Conservation (phyloP, 2,888 invertebrate species). For the Catotricha subobsoleta region DNA sequence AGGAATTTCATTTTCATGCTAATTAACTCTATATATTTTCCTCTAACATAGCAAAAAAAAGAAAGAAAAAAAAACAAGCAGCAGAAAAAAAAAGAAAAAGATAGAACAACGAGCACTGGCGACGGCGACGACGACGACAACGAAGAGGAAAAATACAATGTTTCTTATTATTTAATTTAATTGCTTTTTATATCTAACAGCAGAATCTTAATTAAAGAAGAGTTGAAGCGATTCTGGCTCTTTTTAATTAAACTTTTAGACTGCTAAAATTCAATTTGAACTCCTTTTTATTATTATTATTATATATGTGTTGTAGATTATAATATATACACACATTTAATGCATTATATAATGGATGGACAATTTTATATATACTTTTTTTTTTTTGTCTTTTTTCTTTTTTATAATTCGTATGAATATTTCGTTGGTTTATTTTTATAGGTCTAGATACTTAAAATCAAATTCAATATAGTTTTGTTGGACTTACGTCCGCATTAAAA, state of each 20-base stretch:
- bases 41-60: not conserved
- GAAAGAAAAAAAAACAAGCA: constrained; percentile 1
- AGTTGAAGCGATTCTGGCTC: constrained; percentile 8
- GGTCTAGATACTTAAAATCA: too few relatives aligned
- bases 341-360: too few relatives aligned
- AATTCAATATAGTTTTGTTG: too few relatives aligned
- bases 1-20: constrained; percentile 4
- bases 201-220: constrained; percentile 10
- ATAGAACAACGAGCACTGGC: not conserved
- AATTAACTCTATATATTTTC: constrained; percentile 1
- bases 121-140: not conserved
- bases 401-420: too few relatives aligned
- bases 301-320: too few relatives aligned
- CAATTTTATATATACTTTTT: not conserved
- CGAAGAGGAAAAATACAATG: constrained; percentile 7
- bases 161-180: constrained; percentile 10
- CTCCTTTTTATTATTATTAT: constrained; percentile 8
- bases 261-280: constrained; percentile 9
- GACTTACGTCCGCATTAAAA: too few relatives aligned
- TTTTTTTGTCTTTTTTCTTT: not conserved
- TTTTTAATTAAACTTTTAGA: constrained; percentile 9
- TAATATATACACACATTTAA: too few relatives aligned
- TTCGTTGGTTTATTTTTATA: too few relatives aligned
- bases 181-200: constrained; percentile 10
- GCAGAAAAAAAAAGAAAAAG: constrained; percentile 3